Conservation (phyloP, 1,140 invertebrate genomes). For the Drosophila sucinea region DNA sequence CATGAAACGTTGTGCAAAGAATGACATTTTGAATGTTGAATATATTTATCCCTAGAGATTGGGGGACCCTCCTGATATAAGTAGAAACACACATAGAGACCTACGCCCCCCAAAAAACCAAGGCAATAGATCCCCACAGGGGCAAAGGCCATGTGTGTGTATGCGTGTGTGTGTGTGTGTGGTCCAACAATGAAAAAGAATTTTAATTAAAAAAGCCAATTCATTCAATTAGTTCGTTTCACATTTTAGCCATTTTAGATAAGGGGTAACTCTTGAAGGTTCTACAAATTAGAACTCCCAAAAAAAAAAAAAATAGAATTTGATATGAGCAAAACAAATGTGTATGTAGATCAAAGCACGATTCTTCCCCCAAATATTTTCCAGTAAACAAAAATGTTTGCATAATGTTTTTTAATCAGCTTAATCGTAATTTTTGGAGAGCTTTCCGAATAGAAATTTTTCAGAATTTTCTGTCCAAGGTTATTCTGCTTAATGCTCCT, state of each 20-base stretch:
- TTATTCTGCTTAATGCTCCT: neutral
- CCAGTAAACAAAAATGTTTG: slow-evolving; percentile 8
- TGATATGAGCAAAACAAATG: neutral
- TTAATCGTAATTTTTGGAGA: neutral
- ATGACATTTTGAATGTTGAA: slow-evolving; percentile 61
- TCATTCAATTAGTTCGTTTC: slow-evolving; percentile 33
- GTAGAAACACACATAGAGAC: slow-evolving; percentile 11
- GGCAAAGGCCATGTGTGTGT: slow-evolving; percentile 37
- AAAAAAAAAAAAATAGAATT: slow-evolving; percentile 15
- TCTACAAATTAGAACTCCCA: slow-evolving; percentile 9
- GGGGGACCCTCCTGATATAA: slow-evolving; percentile 18
- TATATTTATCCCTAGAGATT: slow-evolving; percentile 32
- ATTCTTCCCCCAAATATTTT: neutral
- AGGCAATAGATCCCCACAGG: slow-evolving; percentile 5
- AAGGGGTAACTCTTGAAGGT: slow-evolving; percentile 29
- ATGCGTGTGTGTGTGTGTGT: slow-evolving; percentile 12
- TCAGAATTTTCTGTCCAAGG: no score
- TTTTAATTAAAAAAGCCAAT: slow-evolving; percentile 65
- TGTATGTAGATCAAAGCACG: slow-evolving; percentile 1
- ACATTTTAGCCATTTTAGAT: slow-evolving; percentile 57
- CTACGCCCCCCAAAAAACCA: slow-evolving; percentile 28
- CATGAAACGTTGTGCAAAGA: slow-evolving; percentile 56
- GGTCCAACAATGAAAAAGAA: slow-evolving; percentile 43
- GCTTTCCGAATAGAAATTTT: neutral
- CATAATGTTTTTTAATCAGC: slow-evolving; percentile 7